Conservation (phyloP, 2,888 invertebrate genomes). For the Cryptocheilus praepositus region DNA sequence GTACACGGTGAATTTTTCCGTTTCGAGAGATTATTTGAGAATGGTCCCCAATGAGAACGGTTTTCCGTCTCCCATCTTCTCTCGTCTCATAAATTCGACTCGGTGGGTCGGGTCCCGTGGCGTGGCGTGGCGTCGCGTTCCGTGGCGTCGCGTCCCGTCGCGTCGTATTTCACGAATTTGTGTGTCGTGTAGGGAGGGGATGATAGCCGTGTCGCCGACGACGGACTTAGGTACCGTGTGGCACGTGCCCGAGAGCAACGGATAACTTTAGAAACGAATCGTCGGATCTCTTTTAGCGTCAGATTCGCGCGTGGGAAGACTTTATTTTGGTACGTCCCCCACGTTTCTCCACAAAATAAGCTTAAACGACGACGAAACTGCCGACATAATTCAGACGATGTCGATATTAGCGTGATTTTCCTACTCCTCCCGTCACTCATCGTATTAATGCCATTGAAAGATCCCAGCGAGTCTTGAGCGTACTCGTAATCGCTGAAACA, state of each 20-base stretch:
- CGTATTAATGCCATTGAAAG: no score
- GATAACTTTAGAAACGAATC: slow-evolving; percentile 73
- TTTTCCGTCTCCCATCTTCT: no score
- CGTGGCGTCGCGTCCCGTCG: neutral
- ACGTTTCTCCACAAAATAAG: slow-evolving; percentile 62
- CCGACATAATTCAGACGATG: slow-evolving; percentile 40
- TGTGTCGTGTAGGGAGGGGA: no score
- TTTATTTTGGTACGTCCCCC: slow-evolving; percentile 69
- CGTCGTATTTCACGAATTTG: slow-evolving; percentile 43
- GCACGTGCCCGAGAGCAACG: slow-evolving; percentile 57
- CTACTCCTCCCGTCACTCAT: no score
- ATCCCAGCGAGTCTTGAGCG: no score
- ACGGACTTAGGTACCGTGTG: slow-evolving; percentile 39
- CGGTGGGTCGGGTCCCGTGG: no score
- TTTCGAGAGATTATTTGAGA: no score
- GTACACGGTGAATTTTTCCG: neutral
- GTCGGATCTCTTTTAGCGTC: slow-evolving; percentile 70
- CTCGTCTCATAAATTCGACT: neutral
- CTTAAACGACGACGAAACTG: slow-evolving; percentile 55
- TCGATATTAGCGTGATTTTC: slow-evolving; percentile 32
- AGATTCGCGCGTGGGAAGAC: slow-evolving; percentile 73
- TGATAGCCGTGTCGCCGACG: slow-evolving; percentile 18
- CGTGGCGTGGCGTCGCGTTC: no score
- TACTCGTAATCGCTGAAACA: no score
- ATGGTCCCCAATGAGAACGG: no score